Evolutionary conservation across 2,888 invertebrate genomes (phyloP), one percentile per base, ranked within the genome.

Genomic region (Lithophane socia): DNA sequence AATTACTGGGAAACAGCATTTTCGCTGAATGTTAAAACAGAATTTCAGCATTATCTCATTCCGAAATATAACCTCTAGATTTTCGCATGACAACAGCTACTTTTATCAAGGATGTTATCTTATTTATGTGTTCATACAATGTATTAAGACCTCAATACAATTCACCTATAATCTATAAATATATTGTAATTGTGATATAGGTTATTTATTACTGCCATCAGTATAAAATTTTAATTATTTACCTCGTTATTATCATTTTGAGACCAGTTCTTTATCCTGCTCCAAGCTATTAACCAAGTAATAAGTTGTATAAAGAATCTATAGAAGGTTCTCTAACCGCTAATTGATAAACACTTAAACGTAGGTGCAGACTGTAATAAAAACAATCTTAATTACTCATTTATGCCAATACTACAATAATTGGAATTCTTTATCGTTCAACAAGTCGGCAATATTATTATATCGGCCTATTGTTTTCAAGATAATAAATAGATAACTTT

Each of bases 391-490:
- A 24, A 21, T 54, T 63, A 49, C 21, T 56, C 13, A 42, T 63
- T 64, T 21, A 61, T 8, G 21, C n/a, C 52, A 54, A 60, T 44
- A 24, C 2, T n/a, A 60, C 18, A 69, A 66, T 61, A 56, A 54
- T 58, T 73, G 24, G 18, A 66, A 73, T 77, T 60, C 61, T 64
- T 56, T 81, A 76, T 76, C 63, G 52, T 63, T 12, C 29, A 73
- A 60, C 16, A 58, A 61, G 65, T 24, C 77, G 42, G 24, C 49
- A 83, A 37, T 66, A 63, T 70, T 71, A 47, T 71, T 18, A 29
- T 60, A 81, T 69, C 65, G 21, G 29, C 21, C 29, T 85, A 70
- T 73, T 85, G 82, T 85, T 64, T 85, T 71, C 67, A 64, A 66
- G 75, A 82, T 75, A 82, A 66, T 56, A 29, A 49, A n/a, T 56